phyloP scores from a whole-genome alignment of 2,113 vertebrate genomes.

The Periophthalmus modestus region DNA sequence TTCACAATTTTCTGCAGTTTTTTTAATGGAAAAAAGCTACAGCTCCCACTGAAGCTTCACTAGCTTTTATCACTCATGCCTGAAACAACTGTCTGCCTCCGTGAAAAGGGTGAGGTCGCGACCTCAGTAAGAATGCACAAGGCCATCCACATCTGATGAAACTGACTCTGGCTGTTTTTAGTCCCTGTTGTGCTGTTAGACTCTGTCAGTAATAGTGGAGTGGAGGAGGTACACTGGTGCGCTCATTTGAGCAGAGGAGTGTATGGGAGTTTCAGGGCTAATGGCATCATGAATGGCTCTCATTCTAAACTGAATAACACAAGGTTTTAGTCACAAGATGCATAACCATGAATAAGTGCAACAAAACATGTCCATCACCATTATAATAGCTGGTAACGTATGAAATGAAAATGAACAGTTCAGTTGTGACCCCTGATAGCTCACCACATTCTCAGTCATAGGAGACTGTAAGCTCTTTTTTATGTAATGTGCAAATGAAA shows the following conservation, averaged over 20 bases:
- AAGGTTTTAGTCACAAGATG: background rate
- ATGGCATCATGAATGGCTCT: constrained; percentile 1
- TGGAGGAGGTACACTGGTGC: constrained; percentile 18
- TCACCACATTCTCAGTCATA: background rate
- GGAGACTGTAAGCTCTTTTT: background rate
- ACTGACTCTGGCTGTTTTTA: constrained; percentile 4
- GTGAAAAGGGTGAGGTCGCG: background rate
- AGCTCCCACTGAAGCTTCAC: background rate
- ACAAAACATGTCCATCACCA: background rate
- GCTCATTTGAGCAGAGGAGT: constrained; percentile 1
- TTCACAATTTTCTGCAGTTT: background rate
- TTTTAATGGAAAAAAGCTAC: background rate
- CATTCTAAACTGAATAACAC: background rate
- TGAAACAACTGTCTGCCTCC: background rate
- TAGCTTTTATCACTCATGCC: background rate
- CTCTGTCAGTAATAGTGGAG: constrained; percentile 9
- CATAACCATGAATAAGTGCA: background rate
- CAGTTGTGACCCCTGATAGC: background rate
- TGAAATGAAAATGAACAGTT: background rate
- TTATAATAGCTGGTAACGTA: background rate
- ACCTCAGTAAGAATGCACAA: background rate
- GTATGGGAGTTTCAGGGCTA: background rate
- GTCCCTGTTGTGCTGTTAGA: constrained; percentile 9
- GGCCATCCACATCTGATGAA: background rate
- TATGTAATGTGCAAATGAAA: background rate